Percentiles rank a stretch among this genome's conserved stretches.
Evolutionary conservation across 2,797 vertebrate species (phyloP).

Genomic region (Oophaga sylvatica): DNA sequence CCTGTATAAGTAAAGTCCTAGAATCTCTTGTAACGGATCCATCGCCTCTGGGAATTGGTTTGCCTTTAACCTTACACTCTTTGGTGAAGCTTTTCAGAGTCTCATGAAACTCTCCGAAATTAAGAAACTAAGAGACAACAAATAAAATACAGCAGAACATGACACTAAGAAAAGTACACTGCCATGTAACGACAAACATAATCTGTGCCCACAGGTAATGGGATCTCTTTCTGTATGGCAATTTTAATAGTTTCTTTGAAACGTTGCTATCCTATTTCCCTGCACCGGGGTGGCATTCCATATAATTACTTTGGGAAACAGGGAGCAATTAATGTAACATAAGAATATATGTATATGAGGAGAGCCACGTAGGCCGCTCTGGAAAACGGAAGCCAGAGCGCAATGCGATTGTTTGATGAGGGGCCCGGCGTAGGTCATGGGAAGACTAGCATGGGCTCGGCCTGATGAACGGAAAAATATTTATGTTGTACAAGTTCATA

Average conservation of each 20-base stretch:
- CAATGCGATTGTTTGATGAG: slow-evolving; percentile 40
- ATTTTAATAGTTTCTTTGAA: neutral
- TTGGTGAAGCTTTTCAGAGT: slow-evolving; percentile 84
- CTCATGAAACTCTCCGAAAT: slow-evolving; percentile 88
- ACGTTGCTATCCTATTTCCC: neutral
- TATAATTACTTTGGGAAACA: slow-evolving; percentile 25
- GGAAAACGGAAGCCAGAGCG: slow-evolving; percentile 26
- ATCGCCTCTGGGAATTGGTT: slow-evolving; percentile 77
- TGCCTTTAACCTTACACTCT: slow-evolving; percentile 91
- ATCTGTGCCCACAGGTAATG: neutral
- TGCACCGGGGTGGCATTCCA: neutral
- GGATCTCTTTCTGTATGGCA: neutral
- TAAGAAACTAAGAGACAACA: slow-evolving; percentile 82
- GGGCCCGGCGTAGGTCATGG: slow-evolving; percentile 38
- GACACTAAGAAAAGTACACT: neutral
- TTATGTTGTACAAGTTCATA: slow-evolving; percentile 27
- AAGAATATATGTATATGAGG: slow-evolving; percentile 24
- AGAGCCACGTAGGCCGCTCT: slow-evolving; percentile 36
- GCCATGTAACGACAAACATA: neutral
- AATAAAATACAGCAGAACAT: neutral
- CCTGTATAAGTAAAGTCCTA: slow-evolving; percentile 79
- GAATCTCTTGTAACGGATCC: slow-evolving; percentile 74
- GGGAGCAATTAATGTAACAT: slow-evolving; percentile 16
- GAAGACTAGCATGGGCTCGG: slow-evolving; percentile 40
- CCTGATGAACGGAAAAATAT: slow-evolving; percentile 29